Percentiles rank a stretch among this genome's conserved stretches.
Conservation (phyloP, 2,113 vertebrate genomes). For the Sitta europaea region DNA sequence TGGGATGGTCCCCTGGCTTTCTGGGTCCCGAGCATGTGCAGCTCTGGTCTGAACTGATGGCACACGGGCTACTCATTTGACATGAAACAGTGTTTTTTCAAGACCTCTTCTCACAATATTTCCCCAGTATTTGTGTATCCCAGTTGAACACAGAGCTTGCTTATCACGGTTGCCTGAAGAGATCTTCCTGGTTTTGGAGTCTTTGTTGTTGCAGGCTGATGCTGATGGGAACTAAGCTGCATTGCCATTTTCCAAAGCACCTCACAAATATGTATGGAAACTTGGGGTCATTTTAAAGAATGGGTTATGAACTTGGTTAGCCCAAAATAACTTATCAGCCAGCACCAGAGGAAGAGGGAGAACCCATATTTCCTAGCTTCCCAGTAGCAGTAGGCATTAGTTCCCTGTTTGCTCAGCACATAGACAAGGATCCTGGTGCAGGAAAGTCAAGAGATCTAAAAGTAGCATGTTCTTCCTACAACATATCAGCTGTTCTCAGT, state of each 20-base stretch:
- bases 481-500: constrained; percentile 5
- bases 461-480: background rate
- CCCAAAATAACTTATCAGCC: background rate
- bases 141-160: background rate
- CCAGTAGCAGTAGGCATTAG: background rate
- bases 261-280: background rate
- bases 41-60: background rate
- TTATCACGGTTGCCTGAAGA: background rate
- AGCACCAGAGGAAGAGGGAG: background rate
- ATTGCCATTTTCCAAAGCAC: background rate
- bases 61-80: background rate
- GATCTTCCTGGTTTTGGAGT: background rate
- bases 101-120: background rate
- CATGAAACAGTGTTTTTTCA: background rate
- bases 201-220: background rate
- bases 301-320: background rate
- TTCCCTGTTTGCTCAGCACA: background rate
- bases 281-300: background rate
- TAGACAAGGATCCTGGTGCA: background rate
- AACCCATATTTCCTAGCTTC: background rate
- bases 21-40: rapidly evolving
- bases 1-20: background rate
- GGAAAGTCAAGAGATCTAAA: background rate
- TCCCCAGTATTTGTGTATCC: background rate
- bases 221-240: background rate